Conservation (phyloP, 2,113 vertebrate species). For the Melanocharis versteri region DNA sequence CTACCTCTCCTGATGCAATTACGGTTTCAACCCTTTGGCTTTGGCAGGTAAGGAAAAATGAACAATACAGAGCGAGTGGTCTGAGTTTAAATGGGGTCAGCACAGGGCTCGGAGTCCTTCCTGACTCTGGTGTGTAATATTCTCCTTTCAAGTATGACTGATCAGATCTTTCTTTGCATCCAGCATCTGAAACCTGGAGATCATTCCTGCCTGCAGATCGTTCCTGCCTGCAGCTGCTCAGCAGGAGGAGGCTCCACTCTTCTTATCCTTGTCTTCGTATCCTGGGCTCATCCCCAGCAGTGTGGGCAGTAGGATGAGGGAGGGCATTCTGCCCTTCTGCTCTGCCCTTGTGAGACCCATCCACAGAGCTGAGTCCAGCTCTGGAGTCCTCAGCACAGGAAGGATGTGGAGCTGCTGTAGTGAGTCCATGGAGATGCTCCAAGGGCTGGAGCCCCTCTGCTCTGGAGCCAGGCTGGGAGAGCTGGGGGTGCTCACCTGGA, state of each 20-base stretch:
- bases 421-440: rapidly evolving
- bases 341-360: neutral
- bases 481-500: neutral
- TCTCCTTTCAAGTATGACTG: rapidly evolving
- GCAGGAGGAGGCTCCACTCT: neutral
- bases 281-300: neutral
- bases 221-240: neutral
- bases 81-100: neutral
- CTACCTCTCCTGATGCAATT: rapidly evolving
- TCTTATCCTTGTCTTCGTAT: rapidly evolving
- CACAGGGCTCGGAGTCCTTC: neutral
- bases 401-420: neutral
- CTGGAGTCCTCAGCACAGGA: neutral
- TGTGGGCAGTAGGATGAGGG: neutral
- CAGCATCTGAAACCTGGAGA: neutral
- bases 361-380: neutral
- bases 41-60: neutral
- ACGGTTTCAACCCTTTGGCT: neutral
- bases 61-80: rapidly evolving
- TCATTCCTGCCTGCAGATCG: neutral
- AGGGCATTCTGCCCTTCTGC: neutral
- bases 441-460: neutral
- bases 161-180: neutral
- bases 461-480: neutral
- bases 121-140: neutral